Evolutionary conservation across 2,888 invertebrate genomes (phyloP).

Genomic region (Taenaris catops): DNA sequence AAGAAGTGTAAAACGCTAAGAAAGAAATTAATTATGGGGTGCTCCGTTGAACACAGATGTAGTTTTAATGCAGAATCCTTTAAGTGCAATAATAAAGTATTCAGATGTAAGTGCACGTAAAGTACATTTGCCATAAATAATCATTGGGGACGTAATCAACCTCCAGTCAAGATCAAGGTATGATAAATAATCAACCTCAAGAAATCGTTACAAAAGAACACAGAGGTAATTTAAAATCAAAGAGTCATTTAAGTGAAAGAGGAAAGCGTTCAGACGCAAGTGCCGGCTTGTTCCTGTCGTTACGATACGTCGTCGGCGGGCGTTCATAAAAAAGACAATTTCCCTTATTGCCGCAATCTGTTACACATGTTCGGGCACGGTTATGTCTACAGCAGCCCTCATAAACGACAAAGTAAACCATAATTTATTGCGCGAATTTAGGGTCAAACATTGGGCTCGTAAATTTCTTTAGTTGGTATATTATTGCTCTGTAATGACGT

Average conservation of each 20-base stretch:
- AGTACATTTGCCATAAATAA: too few species aligned
- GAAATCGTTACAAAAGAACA: too few species aligned
- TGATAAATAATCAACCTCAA: too few species aligned
- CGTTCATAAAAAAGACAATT: conserved; percentile 80
- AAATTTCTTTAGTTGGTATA: conserved; percentile 54
- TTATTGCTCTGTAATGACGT: conserved; percentile 17
- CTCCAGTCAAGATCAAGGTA: too few species aligned
- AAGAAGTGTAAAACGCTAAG: too few species aligned
- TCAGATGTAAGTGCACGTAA: conserved; percentile 35
- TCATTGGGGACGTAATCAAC: too few species aligned
- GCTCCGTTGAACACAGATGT: too few species aligned
- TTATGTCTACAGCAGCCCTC: conserved; percentile 70
- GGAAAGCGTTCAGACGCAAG: conserved; percentile 34
- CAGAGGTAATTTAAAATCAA: conserved; percentile 2
- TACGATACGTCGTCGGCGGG: conserved; percentile 62
- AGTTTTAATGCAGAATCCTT: too few species aligned
- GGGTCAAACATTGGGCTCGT: conserved; percentile 68
- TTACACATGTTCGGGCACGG: conserved; percentile 69
- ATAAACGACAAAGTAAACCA: conserved; percentile 79
- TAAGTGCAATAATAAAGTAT: conserved; percentile 26
- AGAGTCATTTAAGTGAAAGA: conserved; percentile 17
- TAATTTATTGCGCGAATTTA: conserved; percentile 75
- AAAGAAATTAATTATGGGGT: too few species aligned
- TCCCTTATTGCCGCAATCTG: conserved; percentile 78
- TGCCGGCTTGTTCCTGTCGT: conserved; percentile 42